phyloP scores from a whole-genome alignment of 2,888 invertebrate genomes.

The Trichopria drosophilae region DNA sequence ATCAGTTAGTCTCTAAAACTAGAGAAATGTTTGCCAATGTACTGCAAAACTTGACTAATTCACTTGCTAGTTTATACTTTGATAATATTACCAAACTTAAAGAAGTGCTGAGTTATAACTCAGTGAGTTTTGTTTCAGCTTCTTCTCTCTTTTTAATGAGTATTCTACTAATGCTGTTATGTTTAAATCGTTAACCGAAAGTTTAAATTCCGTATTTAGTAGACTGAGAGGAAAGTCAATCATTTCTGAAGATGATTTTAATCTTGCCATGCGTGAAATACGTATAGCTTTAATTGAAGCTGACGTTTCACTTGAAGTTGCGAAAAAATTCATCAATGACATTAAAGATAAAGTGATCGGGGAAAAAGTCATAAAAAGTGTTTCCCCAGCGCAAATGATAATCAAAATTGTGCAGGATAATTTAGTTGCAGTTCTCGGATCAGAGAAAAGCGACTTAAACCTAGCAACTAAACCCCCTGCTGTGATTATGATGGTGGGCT shows the following conservation, averaged over 20 bases:
- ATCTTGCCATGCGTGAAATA: conserved; percentile 22
- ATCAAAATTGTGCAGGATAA: conserved; percentile 24
- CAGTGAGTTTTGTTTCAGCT: conserved; percentile 27
- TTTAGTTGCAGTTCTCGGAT: conserved; percentile 13
- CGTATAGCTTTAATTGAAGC: conserved; percentile 21
- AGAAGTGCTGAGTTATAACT: conserved; percentile 25
- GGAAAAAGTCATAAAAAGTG: conserved; percentile 16
- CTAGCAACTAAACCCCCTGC: conserved; percentile 16
- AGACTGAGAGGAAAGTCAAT: conserved; percentile 20
- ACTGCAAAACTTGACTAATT: conserved; percentile 25
- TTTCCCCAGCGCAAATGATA: conserved; percentile 22
- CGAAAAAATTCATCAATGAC: conserved; percentile 9
- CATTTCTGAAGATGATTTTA: conserved; percentile 21
- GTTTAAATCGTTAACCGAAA: conserved; percentile 25
- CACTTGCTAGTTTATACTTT: conserved; percentile 26
- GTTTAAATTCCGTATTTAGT: conserved; percentile 23
- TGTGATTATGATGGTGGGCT: conserved; percentile 23
- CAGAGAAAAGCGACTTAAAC: conserved; percentile 15
- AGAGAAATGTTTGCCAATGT: conserved; percentile 25
- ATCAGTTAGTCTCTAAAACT: conserved; percentile 25
- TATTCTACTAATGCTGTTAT: conserved; percentile 26
- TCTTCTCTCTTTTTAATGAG: conserved; percentile 26
- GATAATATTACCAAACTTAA: conserved; percentile 24
- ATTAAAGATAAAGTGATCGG: conserved; percentile 16
- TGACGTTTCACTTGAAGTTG: conserved; percentile 21